Percentiles rank a stretch among this genome's conserved stretches.
Evolutionary conservation across 2,888 invertebrate genomes (phyloP).

Genomic region (Keiferia lycopersicella): DNA sequence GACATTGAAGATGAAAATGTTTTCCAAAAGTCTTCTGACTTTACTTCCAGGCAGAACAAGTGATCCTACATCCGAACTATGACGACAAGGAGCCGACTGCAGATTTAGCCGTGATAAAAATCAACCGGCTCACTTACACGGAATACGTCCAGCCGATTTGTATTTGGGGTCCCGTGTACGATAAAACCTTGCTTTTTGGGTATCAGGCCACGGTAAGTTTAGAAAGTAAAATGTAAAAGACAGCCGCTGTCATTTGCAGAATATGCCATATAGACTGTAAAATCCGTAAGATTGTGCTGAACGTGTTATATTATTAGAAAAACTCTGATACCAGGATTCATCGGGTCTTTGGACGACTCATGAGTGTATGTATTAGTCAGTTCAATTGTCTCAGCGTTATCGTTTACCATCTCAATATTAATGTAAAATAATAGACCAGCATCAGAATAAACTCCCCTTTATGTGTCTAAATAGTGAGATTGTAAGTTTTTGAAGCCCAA

Average conservation of each 20-base stretch:
- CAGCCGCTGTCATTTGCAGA: too few relatives aligned
- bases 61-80: constrained; percentile 66
- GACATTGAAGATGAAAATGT: not conserved
- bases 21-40: not conserved
- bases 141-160: constrained; percentile 72
- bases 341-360: too few relatives aligned
- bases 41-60: constrained; percentile 50
- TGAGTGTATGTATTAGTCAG: too few relatives aligned
- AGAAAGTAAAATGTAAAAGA: not conserved
- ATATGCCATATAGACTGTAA: too few relatives aligned
- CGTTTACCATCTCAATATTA: too few relatives aligned
- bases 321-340: too few relatives aligned
- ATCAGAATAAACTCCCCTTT: not conserved
- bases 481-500: not conserved
- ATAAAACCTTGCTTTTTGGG: constrained; percentile 58
- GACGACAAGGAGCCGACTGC: constrained; percentile 51
- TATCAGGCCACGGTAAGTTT: constrained; percentile 60
- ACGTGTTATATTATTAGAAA: too few relatives aligned
- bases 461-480: not conserved
- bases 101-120: constrained; percentile 68
- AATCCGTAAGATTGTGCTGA: too few relatives aligned
- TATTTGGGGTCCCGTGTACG: constrained; percentile 69
- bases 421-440: not conserved
- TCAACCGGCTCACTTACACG: constrained; percentile 55
- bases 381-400: too few relatives aligned